These are phyloP conservation scores for Dione juno DNA, from an alignment of 2,888 invertebrate species.

Conservation along the genomic window DNA sequence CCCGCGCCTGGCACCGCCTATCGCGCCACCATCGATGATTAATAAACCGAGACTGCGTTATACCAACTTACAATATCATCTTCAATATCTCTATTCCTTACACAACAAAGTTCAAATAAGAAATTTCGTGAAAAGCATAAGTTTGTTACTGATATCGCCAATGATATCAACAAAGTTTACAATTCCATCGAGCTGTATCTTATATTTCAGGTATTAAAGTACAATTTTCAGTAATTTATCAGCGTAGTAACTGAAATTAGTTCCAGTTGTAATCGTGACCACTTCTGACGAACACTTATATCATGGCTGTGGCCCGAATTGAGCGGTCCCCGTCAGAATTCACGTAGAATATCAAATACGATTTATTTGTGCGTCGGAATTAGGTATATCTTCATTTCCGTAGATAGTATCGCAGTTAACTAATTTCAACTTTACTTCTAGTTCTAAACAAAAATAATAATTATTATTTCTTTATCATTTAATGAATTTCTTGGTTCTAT, in stretches of 20 bases:
- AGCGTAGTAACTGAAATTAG: conserved; percentile 48
- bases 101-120: conserved; percentile 40
- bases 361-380: conserved; percentile 74
- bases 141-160: conserved; percentile 63
- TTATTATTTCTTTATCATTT: neutral
- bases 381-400: conserved; percentile 73
- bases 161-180: conserved; percentile 56
- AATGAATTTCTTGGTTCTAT: no score
- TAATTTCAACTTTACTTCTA: conserved; percentile 18
- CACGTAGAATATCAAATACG: conserved; percentile 64
- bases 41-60: conserved; percentile 68
- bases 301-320: conserved; percentile 75
- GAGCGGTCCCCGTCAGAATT: conserved; percentile 79
- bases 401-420: conserved; percentile 39
- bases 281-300: conserved; percentile 81
- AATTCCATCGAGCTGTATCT: conserved; percentile 55
- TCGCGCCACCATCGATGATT: conserved; percentile 83
- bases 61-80: conserved; percentile 42
- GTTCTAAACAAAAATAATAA: conserved; percentile 29
- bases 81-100: conserved; percentile 33
- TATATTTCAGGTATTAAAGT: conserved; percentile 54
- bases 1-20: conserved; percentile 78
- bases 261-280: conserved; percentile 74
- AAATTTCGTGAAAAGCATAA: conserved; percentile 47
- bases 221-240: conserved; percentile 46